Evolutionary conservation across 1,140 invertebrate genomes (phyloP).

Genomic region (Olivierus martensii): DNA sequence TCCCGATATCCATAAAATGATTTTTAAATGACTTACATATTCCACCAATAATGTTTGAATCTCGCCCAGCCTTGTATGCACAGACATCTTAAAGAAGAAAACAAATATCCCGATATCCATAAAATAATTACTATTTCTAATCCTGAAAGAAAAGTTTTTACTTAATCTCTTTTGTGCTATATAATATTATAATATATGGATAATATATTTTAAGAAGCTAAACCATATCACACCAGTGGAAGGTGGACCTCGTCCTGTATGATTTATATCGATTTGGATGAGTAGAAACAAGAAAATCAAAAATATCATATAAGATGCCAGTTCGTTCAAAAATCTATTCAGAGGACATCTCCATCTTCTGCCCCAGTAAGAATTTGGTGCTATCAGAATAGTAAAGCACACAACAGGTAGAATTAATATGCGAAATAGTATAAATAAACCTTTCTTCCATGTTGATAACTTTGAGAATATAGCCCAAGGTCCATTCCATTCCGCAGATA

Average conservation of each 20-base stretch:
- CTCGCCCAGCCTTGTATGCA: too few relatives aligned
- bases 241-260: conserved; percentile 33
- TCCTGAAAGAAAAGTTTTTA: too few relatives aligned
- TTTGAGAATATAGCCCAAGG: conserved; percentile 16
- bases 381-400: conserved; percentile 22
- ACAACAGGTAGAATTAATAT: conserved; percentile 1
- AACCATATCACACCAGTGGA: conserved; percentile 31
- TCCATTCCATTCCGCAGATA: conserved; percentile 38
- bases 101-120: too few relatives aligned
- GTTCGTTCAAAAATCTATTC: conserved; percentile 31
- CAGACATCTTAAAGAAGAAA: too few relatives aligned
- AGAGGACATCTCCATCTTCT: conserved; percentile 31
- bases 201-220: too few relatives aligned
- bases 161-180: too few relatives aligned
- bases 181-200: too few relatives aligned
- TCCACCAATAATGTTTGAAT: too few relatives aligned
- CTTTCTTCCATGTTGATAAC: conserved; percentile 23
- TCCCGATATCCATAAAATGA: too few relatives aligned
- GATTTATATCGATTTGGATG: conserved; percentile 29
- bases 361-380: conserved; percentile 37
- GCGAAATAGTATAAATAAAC: conserved; percentile 16
- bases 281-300: conserved; percentile 47
- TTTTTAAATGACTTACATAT: too few relatives aligned
- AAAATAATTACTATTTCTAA: too few relatives aligned
- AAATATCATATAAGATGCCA: conserved; percentile 36